phyloP scores from a whole-genome alignment of 1,140 invertebrate genomes.

The Caenorhabditis briggsae region DNA sequence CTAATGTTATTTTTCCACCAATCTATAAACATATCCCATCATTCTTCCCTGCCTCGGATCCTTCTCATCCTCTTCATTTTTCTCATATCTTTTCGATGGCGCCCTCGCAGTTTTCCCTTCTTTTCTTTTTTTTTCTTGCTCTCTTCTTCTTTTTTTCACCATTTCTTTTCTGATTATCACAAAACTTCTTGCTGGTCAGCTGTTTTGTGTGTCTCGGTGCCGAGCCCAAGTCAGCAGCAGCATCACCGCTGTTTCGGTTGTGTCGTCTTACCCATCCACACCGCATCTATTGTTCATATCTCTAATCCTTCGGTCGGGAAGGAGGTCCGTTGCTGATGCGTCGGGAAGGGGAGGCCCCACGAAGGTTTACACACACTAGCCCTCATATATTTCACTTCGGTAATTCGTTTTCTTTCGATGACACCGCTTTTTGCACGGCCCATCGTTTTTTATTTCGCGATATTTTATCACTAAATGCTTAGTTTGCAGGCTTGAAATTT shows the following conservation, averaged over 20 bases:
- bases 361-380: conserved; percentile 51
- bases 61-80: not conserved
- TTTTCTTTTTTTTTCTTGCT: not conserved
- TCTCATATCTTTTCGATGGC: conserved; percentile 4
- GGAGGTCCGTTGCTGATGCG: conserved; percentile 35
- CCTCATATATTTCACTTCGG: conserved; percentile 54
- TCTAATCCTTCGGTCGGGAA: conserved; percentile 54
- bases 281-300: conserved; percentile 49
- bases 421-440: conserved; percentile 26
- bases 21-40: conserved; percentile 56
- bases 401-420: conserved; percentile 56
- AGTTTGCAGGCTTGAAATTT: not conserved
- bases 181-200: conserved; percentile 52
- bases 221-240: conserved; percentile 30
- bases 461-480: not conserved
- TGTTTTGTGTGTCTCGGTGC: conserved; percentile 13
- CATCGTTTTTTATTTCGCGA: not conserved
- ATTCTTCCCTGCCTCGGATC: conserved; percentile 30
- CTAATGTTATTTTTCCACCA: conserved; percentile 56
- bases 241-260: too few species aligned
- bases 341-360: conserved; percentile 9
- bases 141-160: conserved; percentile 8
- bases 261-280: conserved; percentile 21
- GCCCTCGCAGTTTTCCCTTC: conserved; percentile 4
- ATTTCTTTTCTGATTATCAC: conserved; percentile 51